These are phyloP conservation scores for Nematolebias whitei DNA, from an alignment of 2,113 vertebrate genomes.

Conservation along the genomic window DNA sequence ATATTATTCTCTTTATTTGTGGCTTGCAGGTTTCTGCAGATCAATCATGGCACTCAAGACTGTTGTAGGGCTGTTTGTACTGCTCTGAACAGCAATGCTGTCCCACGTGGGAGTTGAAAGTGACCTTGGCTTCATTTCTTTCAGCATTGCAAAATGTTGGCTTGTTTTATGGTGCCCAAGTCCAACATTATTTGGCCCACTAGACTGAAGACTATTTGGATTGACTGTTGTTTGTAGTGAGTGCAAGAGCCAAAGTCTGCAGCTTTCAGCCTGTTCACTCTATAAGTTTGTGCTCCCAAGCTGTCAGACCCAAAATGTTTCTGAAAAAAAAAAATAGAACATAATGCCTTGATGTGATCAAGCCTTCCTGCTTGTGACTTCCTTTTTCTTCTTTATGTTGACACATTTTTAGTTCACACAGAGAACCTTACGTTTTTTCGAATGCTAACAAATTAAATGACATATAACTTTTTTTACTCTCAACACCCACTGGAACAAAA, in stretches of 20 bases:
- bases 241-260: slow-evolving; percentile 22
- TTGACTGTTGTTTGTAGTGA: slow-evolving; percentile 41
- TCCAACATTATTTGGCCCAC: slow-evolving; percentile 22
- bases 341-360: slow-evolving; percentile 10
- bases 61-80: neutral
- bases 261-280: slow-evolving; percentile 34
- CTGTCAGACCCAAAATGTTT: slow-evolving; percentile 30
- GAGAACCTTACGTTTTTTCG: too few relatives aligned
- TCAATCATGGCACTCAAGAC: neutral
- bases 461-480: too few relatives aligned
- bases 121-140: slow-evolving; percentile 15
- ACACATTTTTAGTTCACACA: too few relatives aligned
- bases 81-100: slow-evolving; percentile 5
- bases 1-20: neutral
- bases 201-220: slow-evolving; percentile 39
- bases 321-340: slow-evolving; percentile 5
- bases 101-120: slow-evolving; percentile 16
- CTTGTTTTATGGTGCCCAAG: slow-evolving; percentile 16
- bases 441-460: too few relatives aligned
- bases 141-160: slow-evolving; percentile 8
- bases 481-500: too few relatives aligned
- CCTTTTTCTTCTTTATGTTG: neutral
- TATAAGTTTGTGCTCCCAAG: slow-evolving; percentile 25
- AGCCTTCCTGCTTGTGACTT: slow-evolving; percentile 9
- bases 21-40: neutral